phyloP scores from a whole-genome alignment of 2,888 invertebrate genomes.

The Scaptomyza caliginosa region DNA sequence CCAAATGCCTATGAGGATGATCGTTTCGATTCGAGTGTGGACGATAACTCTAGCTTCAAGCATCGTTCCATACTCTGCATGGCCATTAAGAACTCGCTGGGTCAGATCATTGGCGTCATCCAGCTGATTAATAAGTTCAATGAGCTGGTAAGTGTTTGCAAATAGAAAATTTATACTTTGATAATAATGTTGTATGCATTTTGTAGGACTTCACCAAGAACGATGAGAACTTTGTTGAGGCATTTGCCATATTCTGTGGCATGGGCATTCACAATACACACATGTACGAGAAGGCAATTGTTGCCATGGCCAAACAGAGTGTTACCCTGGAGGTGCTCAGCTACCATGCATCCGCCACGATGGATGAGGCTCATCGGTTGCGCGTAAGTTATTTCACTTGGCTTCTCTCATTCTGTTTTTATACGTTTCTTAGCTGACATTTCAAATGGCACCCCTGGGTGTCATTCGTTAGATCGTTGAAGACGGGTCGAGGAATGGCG shows the following conservation, averaged over 20 bases:
- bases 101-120: constrained; percentile 96
- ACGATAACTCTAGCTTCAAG: constrained; percentile 91
- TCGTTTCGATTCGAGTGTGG: constrained; percentile 94
- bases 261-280: constrained; percentile 99
- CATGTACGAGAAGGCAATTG: constrained; percentile 98
- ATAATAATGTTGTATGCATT: background rate
- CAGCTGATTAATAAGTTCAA: constrained; percentile 97
- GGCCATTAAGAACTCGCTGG: constrained; percentile 97
- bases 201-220: constrained; percentile 92
- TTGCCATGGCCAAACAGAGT: constrained; percentile 97
- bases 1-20: constrained; percentile 94
- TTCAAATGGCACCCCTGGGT: constrained; percentile 42
- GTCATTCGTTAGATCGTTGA: constrained; percentile 5
- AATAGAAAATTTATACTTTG: background rate
- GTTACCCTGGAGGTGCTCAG: constrained; percentile 96
- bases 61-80: constrained; percentile 96
- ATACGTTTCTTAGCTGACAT: constrained; percentile 2
- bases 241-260: constrained; percentile 98
- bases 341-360: constrained; percentile 96
- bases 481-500: background rate
- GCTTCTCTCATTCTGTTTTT: background rate
- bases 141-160: constrained; percentile 86
- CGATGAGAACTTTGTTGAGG: constrained; percentile 98
- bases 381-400: constrained; percentile 86
- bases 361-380: constrained; percentile 94